Evolutionary conservation across 2,888 invertebrate genomes (phyloP).

Genomic region (Fabriciana adippe): DNA sequence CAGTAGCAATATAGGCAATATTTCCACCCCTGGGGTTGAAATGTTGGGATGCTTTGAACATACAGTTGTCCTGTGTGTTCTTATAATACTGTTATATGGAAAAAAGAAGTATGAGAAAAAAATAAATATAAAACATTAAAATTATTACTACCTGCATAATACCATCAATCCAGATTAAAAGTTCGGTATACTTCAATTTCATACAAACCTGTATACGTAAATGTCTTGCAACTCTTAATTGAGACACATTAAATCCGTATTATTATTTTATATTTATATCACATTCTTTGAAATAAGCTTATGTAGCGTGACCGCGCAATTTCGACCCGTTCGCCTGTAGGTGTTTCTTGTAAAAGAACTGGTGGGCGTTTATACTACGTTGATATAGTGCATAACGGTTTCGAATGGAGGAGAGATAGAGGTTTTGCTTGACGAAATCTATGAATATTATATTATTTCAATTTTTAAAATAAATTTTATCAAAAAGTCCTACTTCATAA

Average conservation of each 20-base stretch:
- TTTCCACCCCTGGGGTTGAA: no score
- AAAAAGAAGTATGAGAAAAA: no score
- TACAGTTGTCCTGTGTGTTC: no score
- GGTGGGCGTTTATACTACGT: slow-evolving; percentile 54
- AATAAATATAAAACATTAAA: slow-evolving; percentile 2
- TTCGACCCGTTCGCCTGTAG: slow-evolving; percentile 47
- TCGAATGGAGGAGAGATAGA: slow-evolving; percentile 42
- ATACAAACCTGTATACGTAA: slow-evolving; percentile 21
- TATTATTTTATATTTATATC: slow-evolving; percentile 27
- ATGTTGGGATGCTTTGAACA: no score
- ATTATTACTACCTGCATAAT: slow-evolving; percentile 5
- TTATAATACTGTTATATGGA: no score
- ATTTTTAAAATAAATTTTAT: no score
- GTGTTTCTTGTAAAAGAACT: slow-evolving; percentile 53
- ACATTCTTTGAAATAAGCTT: slow-evolving; percentile 35
- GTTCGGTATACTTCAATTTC: background rate
- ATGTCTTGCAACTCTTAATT: slow-evolving; percentile 35
- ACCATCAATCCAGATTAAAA: slow-evolving; percentile 28
- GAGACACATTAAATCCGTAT: slow-evolving; percentile 38
- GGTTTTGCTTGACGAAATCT: slow-evolving; percentile 30
- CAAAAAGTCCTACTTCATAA: no score
- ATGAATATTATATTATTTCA: slow-evolving; percentile 3
- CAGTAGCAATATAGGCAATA: no score
- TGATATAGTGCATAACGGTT: slow-evolving; percentile 45
- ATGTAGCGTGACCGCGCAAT: slow-evolving; percentile 46